Evolutionary conservation across 2,113 vertebrate genomes (phyloP).

Genomic region (Oceanodroma tethys): DNA sequence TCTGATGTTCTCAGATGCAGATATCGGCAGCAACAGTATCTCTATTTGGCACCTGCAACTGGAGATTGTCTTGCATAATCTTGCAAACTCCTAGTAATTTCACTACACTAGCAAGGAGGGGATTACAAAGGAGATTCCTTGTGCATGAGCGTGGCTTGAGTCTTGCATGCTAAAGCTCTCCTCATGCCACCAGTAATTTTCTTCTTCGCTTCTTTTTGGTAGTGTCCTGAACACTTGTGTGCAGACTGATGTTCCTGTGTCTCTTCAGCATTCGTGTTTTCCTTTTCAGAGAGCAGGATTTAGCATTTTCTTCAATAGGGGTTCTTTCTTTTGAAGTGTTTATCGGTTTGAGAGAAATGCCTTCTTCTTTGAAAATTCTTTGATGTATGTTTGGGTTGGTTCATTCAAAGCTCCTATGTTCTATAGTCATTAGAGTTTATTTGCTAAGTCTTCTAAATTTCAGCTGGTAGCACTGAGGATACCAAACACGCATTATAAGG

Average conservation of each 20-base stretch:
- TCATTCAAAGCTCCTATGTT: neutral
- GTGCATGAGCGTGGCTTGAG: neutral
- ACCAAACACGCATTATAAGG: fast-evolving
- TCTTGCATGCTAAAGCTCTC: neutral
- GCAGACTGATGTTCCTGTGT: neutral
- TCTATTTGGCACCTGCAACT: neutral
- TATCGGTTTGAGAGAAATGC: neutral
- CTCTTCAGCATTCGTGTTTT: neutral
- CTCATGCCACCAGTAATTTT: neutral
- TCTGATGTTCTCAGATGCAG: neutral
- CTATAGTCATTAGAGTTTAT: neutral
- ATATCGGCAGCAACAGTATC: neutral
- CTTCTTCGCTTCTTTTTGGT: neutral
- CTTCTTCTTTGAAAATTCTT: neutral
- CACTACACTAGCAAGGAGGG: neutral
- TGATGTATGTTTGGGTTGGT: neutral
- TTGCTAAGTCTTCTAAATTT: neutral
- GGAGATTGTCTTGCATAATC: neutral
- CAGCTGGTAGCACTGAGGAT: neutral
- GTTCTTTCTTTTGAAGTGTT: neutral
- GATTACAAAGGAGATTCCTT: neutral
- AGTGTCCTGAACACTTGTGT: neutral
- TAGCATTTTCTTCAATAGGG: neutral
- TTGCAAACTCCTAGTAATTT: neutral
- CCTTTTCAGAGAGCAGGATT: neutral